phyloP scores from a whole-genome alignment of 2,797 vertebrate species.

The Podarcis siculus region DNA sequence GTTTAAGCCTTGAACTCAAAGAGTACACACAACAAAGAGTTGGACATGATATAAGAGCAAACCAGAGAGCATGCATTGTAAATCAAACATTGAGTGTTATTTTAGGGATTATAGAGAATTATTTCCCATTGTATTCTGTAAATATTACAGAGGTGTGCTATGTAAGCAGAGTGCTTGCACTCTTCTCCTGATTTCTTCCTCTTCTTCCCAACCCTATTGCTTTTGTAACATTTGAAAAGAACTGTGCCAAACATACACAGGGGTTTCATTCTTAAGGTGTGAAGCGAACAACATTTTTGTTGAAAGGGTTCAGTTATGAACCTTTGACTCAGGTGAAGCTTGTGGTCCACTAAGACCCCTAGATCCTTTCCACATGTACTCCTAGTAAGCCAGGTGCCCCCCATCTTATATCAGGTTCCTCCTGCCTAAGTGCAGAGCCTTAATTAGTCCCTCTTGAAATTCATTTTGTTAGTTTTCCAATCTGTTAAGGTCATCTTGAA shows the following conservation, averaged over 20 bases:
- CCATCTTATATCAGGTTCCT: too few species aligned
- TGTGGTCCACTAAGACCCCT: too few species aligned
- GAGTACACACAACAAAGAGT: not conserved
- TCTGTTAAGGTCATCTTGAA: too few species aligned
- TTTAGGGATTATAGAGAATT: slow-evolving; percentile 4
- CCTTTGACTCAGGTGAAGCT: too few species aligned
- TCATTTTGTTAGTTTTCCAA: too few species aligned
- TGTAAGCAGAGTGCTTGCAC: slow-evolving; percentile 6
- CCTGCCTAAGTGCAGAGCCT: too few species aligned
- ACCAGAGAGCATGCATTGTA: not conserved
- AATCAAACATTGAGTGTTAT: slow-evolving; percentile 9
- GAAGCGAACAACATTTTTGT: not conserved
- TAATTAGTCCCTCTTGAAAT: too few species aligned
- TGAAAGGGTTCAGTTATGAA: not conserved
- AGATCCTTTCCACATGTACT: too few species aligned
- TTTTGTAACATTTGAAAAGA: not conserved
- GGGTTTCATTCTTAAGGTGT: not conserved
- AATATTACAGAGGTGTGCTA: not conserved
- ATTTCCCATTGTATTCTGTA: slow-evolving; percentile 9
- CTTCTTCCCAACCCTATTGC: not conserved
- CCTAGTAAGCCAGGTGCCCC: too few species aligned
- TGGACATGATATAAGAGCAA: slow-evolving; percentile 11
- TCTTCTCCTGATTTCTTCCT: slow-evolving; percentile 2
- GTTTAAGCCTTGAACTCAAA: not conserved
- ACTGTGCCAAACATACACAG: not conserved